Evolutionary conservation across 37 sponge, comb jelly and placozoan species (phyloP), one percentile per base, ranked within the genome.

Genomic region (Tethya wilhelma): DNA sequence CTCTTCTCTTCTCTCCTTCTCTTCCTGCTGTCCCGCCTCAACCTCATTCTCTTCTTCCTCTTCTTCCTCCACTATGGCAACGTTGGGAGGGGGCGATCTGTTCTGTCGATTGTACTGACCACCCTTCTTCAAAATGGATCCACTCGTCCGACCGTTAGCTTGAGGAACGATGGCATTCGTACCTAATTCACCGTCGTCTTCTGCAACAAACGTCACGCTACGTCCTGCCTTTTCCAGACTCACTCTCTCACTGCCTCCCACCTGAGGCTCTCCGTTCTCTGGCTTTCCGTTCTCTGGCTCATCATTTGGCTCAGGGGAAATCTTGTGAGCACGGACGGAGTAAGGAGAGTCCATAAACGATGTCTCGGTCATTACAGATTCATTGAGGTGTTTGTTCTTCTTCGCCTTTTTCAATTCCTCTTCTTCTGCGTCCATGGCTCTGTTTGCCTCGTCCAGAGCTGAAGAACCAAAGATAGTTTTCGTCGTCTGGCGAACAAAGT

Each of bases 361-460:
- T 49, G 9, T 9, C 14, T 19, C 28, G 7, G 28, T 12, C 28
- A 60, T 60, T 60, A n/a, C 63, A n/a, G 9, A 49, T 9, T 14
- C 53, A 19, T 49, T 9, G 53, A 9, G 9, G 9, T 49, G 53
- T 49, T 14, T 49, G 53, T 49, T 9, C 14, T 49, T 19, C 9
- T 19, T 9, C 9, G 14, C 53, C 53, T n/a, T n/a, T n/a, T n/a
- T n/a, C n/a, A n/a, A n/a, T n/a, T n/a, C n/a, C 38, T 3, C 42
- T 25, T 33, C 67, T 19, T 66, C 79, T 19, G 49, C 39, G 41
- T 79, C 80, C 29, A 68, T 32, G 9, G 36, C 37, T 9, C 5
- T 29, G 36, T 81, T 81, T 41, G 72, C 73, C 44, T 38, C 39
- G 6, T 81, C 82, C 12, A 71, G 26, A 3, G 38, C 71, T 1